These are phyloP conservation scores for Numenius phaeopus DNA, from an alignment of 2,797 vertebrate species.

Conservation along the genomic window DNA sequence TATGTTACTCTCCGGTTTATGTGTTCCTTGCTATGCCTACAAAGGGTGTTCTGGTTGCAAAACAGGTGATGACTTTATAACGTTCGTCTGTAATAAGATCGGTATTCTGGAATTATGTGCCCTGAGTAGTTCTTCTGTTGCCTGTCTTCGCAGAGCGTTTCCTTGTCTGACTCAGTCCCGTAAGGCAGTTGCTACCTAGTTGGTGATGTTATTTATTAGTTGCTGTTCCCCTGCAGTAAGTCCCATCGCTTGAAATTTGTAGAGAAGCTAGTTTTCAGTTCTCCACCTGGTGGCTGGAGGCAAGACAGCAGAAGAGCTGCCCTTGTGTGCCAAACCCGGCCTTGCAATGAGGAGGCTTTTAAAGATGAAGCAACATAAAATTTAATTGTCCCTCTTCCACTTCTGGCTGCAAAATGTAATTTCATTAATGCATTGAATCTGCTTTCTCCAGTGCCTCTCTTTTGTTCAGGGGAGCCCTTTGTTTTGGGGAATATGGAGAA, in stretches of 20 bases:
- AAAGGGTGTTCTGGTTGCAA: neutral
- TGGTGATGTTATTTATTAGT: neutral
- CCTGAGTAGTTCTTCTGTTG: neutral
- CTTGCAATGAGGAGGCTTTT: conserved; percentile 31
- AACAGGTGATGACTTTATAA: neutral
- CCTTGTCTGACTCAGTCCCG: neutral
- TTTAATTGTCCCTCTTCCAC: conserved; percentile 23
- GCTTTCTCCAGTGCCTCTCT: neutral
- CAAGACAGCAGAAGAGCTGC: neutral
- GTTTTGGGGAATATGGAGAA: neutral
- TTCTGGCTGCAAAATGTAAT: conserved; percentile 57
- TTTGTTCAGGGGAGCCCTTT: neutral
- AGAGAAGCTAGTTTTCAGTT: neutral
- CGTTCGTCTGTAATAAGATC: neutral
- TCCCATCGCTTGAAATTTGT: neutral
- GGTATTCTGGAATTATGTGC: neutral
- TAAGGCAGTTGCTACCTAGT: neutral
- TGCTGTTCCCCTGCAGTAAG: neutral
- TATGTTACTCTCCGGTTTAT: neutral
- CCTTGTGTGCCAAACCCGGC: neutral
- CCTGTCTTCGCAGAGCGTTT: neutral
- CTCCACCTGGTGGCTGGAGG: neutral
- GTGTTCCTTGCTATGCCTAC: neutral
- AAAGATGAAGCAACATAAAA: conserved; percentile 28
- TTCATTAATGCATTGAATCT: conserved; percentile 59